Conservation (phyloP, 92 coral and sea anemone genomes). For the Plumapathes pennacea region DNA sequence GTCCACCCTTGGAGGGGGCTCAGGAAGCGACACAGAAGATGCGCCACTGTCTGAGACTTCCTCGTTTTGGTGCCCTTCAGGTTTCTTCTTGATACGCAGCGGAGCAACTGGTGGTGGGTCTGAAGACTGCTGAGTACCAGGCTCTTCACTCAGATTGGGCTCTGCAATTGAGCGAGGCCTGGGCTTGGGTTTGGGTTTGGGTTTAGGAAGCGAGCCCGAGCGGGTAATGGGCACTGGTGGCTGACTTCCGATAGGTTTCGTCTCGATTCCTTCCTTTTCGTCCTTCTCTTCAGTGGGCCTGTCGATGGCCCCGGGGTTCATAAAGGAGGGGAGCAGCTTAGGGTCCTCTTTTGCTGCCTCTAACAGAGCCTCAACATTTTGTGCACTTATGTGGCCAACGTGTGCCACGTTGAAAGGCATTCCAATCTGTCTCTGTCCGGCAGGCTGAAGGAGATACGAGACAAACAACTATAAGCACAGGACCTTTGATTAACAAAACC, state of each 20-base stretch:
- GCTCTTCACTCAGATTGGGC: neutral
- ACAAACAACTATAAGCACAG: too few species aligned
- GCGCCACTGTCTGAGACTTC: neutral
- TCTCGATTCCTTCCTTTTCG: too few species aligned
- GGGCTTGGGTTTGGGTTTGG: slow-evolving; percentile 56
- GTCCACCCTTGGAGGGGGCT: slow-evolving; percentile 11
- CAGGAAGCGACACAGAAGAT: neutral
- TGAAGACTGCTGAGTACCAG: neutral
- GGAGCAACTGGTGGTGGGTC: slow-evolving; percentile 25
- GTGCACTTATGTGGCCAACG: slow-evolving; percentile 89
- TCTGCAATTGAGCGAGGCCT: slow-evolving; percentile 50
- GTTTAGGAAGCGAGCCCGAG: slow-evolving; percentile 5
- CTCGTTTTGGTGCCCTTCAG: neutral
- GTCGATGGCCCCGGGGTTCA: slow-evolving; percentile 39
- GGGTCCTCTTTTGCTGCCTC: slow-evolving; percentile 87
- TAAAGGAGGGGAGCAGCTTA: slow-evolving; percentile 71
- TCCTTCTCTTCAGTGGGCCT: slow-evolving; percentile 6
- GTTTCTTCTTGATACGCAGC: slow-evolving; percentile 21
- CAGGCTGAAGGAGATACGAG: too few species aligned
- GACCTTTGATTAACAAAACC: too few species aligned
- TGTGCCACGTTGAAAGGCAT: slow-evolving; percentile 93
- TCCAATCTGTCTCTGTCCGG: slow-evolving; percentile 64
- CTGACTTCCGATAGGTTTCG: neutral
- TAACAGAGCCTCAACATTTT: slow-evolving; percentile 86
- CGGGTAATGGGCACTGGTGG: slow-evolving; percentile 36